phyloP scores from a whole-genome alignment of 2,797 vertebrate species.

The Champsocephalus esox region DNA sequence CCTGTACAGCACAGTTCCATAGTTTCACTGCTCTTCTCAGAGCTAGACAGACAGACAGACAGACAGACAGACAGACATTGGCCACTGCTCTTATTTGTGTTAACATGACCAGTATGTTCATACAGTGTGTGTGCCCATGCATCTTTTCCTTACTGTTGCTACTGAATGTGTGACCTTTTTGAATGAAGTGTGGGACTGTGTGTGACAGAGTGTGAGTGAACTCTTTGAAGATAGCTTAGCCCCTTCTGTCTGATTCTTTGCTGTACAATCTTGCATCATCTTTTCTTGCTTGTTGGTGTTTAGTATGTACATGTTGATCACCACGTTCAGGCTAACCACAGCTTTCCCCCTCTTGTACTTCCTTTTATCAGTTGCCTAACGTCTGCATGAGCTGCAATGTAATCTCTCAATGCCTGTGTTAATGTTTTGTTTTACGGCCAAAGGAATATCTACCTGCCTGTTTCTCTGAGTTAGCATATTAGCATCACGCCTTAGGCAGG shows the following conservation, averaged over 20 bases:
- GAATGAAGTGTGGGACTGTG: constrained; percentile 42
- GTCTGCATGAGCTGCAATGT: constrained; percentile 76
- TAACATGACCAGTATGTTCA: constrained; percentile 72
- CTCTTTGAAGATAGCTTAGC: constrained; percentile 25
- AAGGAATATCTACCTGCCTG: constrained; percentile 80
- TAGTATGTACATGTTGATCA: constrained; percentile 54
- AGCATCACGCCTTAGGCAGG: constrained; percentile 47
- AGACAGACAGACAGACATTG: constrained; percentile 78
- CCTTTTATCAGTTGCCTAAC: constrained; percentile 69
- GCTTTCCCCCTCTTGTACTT: constrained; percentile 62
- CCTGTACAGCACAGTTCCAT: constrained; percentile 68
- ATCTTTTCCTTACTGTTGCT: constrained; percentile 60
- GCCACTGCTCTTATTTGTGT: constrained; percentile 66
- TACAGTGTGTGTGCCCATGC: constrained; percentile 77
- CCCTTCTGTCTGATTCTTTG: constrained; percentile 62
- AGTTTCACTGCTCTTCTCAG: constrained; percentile 65
- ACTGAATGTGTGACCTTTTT: constrained; percentile 47
- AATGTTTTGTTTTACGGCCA: constrained; percentile 63
- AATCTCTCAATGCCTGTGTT: constrained; percentile 55
- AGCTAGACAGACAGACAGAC: constrained; percentile 75
- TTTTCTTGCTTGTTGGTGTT: constrained; percentile 69
- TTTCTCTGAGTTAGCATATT: constrained; percentile 77
- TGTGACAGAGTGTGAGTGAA: constrained; percentile 11
- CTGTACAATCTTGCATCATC: constrained; percentile 57
- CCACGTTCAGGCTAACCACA: constrained; percentile 61